phyloP scores from a whole-genome alignment of 2,888 invertebrate species.

The Drosophila macrospina region DNA sequence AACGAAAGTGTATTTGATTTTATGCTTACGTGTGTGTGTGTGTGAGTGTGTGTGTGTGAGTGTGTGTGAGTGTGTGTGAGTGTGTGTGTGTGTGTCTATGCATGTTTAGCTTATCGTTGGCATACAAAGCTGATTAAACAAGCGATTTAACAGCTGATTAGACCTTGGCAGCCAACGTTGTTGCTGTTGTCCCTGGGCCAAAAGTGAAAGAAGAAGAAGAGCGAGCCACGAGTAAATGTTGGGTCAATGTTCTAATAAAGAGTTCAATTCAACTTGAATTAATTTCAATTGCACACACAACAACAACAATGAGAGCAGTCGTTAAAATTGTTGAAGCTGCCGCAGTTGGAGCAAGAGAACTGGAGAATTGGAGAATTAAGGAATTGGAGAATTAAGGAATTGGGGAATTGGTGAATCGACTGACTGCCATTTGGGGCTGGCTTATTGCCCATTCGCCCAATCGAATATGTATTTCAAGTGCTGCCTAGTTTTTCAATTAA shows the following conservation, averaged over 20 bases:
- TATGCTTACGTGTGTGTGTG: conserved; percentile 17
- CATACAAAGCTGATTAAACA: conserved; percentile 74
- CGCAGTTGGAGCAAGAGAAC: too few relatives aligned
- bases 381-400: background rate
- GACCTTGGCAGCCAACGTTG: conserved; percentile 20
- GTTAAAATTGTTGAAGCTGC: too few relatives aligned
- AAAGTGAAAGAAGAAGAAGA: too few relatives aligned
- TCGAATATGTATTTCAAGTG: conserved; percentile 46
- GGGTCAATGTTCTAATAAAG: conserved; percentile 79
- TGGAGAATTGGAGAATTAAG: too few relatives aligned
- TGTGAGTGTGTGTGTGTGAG: conserved; percentile 3
- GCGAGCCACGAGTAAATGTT: conserved; percentile 1
- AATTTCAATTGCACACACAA: conserved; percentile 75
- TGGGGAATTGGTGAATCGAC: background rate
- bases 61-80: conserved; percentile 8
- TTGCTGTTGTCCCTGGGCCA: conserved; percentile 4
- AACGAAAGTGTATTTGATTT: conserved; percentile 51
- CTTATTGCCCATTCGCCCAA: conserved; percentile 43
- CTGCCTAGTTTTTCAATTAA: conserved; percentile 57
- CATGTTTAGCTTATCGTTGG: conserved; percentile 43
- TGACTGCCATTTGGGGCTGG: conserved; percentile 15
- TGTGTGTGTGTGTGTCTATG: conserved; percentile 14
- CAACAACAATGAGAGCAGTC: conserved; percentile 25
- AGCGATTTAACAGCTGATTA: conserved; percentile 69
- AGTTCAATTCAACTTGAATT: conserved; percentile 79